Evolutionary conservation across 92 coral and sea anemone genomes (phyloP).

Genomic region (Virgularia gustaviana): DNA sequence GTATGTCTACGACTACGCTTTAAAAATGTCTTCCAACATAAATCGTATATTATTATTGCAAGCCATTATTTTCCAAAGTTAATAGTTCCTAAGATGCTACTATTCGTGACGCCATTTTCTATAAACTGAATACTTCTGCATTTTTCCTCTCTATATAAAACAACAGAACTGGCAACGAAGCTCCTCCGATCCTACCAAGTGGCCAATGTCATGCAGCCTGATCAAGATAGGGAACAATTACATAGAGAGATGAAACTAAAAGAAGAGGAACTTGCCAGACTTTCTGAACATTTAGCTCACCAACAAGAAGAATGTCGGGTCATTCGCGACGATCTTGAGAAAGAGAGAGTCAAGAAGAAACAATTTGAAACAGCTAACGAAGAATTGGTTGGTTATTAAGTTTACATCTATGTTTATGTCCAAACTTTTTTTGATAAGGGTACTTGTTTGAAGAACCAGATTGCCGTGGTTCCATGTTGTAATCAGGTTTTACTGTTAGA

Average conservation of each 20-base stretch:
- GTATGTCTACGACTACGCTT: too few species aligned
- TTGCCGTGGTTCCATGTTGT: neutral
- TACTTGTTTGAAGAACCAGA: too few species aligned
- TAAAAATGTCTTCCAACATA: too few species aligned
- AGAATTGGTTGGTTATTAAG: slow-evolving; percentile 80
- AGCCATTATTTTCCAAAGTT: too few species aligned
- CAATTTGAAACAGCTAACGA: slow-evolving; percentile 62
- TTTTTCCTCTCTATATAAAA: neutral
- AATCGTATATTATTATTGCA: too few species aligned
- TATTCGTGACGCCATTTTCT: neutral
- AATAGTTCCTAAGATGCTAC: too few species aligned
- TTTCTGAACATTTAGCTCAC: slow-evolving; percentile 64
- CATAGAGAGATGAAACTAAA: slow-evolving; percentile 37
- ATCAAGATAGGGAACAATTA: slow-evolving; percentile 6
- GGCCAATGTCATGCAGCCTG: neutral
- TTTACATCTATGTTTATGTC: too few species aligned
- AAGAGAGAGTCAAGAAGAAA: slow-evolving; percentile 51
- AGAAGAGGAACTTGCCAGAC: slow-evolving; percentile 60
- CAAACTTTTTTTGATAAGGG: too few species aligned
- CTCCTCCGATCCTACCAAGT: neutral
- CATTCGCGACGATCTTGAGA: slow-evolving; percentile 62
- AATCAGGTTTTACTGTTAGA: neutral
- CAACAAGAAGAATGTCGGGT: slow-evolving; percentile 70
- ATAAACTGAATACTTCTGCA: neutral
- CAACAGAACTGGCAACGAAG: slow-evolving; percentile 17